These are phyloP conservation scores for Agrotis ipsilon DNA, from an alignment of 2,888 invertebrate genomes.

Conservation along the genomic window DNA sequence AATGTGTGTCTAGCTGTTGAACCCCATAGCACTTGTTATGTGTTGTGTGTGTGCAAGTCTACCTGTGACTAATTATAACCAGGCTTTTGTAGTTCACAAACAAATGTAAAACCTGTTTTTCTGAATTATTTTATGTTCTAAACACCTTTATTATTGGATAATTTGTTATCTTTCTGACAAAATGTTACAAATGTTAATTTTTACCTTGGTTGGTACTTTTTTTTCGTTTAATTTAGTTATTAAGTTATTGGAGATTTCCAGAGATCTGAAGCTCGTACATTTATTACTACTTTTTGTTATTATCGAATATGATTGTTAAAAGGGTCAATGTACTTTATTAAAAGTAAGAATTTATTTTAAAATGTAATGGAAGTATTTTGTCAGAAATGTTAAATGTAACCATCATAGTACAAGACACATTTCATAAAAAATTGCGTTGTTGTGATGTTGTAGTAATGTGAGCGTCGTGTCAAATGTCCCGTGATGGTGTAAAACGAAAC, in stretches of 20 bases:
- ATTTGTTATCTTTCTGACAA: slow-evolving; percentile 34
- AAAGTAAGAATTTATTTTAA: not conserved
- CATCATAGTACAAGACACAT: slow-evolving; percentile 41
- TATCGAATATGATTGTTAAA: slow-evolving; percentile 21
- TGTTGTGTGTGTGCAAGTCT: slow-evolving; percentile 13
- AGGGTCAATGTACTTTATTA: slow-evolving; percentile 5
- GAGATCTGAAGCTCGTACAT: slow-evolving; percentile 24
- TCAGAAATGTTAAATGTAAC: slow-evolving; percentile 31
- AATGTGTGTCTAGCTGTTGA: slow-evolving; percentile 38
- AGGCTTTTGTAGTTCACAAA: slow-evolving; percentile 8
- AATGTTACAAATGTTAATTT: slow-evolving; percentile 33
- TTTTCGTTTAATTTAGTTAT: slow-evolving; percentile 3
- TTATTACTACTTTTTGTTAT: slow-evolving; percentile 18
- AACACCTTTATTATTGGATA: slow-evolving; percentile 28
- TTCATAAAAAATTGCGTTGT: slow-evolving; percentile 18
- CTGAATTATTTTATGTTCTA: slow-evolving; percentile 42
- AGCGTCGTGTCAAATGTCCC: slow-evolving; percentile 17
- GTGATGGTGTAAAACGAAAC: slow-evolving; percentile 39
- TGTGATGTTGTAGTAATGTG: slow-evolving; percentile 23
- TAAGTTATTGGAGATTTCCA: slow-evolving; percentile 20
- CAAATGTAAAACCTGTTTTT: slow-evolving; percentile 24
- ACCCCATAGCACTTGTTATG: slow-evolving; percentile 17
- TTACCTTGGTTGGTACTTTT: slow-evolving; percentile 4
- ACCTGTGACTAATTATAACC: slow-evolving; percentile 37
- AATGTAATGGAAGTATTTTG: slow-evolving; percentile 30